A percentile compares a stretch with the other conserved stretches of the same genome.
These are phyloP conservation scores for Trachythela sp. DNA, from an alignment of 64 coral and sea anemone species.

Conservation along the genomic window DNA sequence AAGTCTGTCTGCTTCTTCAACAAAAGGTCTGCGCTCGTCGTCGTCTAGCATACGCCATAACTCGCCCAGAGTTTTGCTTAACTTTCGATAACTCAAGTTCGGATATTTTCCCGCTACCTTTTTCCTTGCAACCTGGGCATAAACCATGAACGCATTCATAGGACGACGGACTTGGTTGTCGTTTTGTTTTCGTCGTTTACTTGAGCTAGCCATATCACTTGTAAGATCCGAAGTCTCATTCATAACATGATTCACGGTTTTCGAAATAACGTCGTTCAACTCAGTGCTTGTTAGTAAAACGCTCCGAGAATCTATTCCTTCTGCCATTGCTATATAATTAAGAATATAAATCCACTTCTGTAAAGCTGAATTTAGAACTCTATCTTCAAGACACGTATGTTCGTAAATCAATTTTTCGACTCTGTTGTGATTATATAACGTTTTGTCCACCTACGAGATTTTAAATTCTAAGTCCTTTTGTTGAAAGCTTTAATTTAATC, in stretches of 20 bases:
- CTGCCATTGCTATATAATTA: too few relatives aligned
- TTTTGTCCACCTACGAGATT: neutral
- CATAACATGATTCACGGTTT: neutral
- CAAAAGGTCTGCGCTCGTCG: neutral
- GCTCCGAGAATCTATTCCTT: neutral
- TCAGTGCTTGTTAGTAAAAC: neutral
- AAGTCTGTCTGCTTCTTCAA: neutral
- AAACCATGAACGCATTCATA: neutral
- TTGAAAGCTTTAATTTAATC: neutral
- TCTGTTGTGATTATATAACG: too few relatives aligned
- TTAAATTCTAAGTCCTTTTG: neutral
- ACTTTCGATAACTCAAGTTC: neutral
- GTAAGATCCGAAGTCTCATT: neutral
- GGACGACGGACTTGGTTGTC: neutral
- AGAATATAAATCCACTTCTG: too few relatives aligned
- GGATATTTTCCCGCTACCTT: neutral
- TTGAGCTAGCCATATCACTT: neutral
- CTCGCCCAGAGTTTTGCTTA: neutral
- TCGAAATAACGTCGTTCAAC: neutral
- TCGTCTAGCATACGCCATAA: neutral
- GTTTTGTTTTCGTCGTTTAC: neutral
- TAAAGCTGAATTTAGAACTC: too few relatives aligned
- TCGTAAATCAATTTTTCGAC: too few relatives aligned
- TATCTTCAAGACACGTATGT: too few relatives aligned
- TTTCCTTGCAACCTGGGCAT: neutral